phyloP scores from a whole-genome alignment of 1,140 invertebrate species.

The Magallana gigas region DNA sequence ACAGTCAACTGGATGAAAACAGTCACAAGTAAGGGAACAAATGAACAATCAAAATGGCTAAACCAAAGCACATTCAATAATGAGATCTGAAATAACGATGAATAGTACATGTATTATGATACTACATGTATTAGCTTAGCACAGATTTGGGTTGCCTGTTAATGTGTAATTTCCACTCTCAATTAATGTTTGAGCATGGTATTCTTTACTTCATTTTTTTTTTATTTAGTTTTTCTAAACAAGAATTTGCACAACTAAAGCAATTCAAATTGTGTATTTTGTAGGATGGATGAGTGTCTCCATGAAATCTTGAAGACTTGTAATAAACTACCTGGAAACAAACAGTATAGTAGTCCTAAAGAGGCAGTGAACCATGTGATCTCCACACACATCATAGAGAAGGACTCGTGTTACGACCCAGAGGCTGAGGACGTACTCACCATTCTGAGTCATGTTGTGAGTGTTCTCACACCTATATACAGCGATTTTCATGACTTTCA shows the following conservation, averaged over 20 bases:
- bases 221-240: too few relatives aligned
- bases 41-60: too few relatives aligned
- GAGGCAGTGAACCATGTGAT: constrained; percentile 72
- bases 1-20: constrained; percentile 67
- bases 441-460: constrained; percentile 72
- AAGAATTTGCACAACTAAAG: too few relatives aligned
- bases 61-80: too few relatives aligned
- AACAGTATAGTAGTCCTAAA: constrained; percentile 68
- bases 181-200: too few relatives aligned
- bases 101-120: too few relatives aligned
- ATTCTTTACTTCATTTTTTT: too few relatives aligned
- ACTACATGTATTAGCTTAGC: too few relatives aligned
- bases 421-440: constrained; percentile 72
- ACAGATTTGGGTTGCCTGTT: too few relatives aligned
- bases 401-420: constrained; percentile 76
- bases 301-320: constrained; percentile 68
- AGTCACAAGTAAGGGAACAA: constrained; percentile 62
- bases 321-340: constrained; percentile 69
- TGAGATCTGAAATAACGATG: too few relatives aligned
- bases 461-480: background rate
- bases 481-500: too few relatives aligned
- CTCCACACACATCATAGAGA: constrained; percentile 73
- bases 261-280: background rate
- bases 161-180: too few relatives aligned
- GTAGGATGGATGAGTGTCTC: constrained; percentile 69